Conservation (phyloP, 2,113 vertebrate genomes). For the Lepisosteus osseus region DNA sequence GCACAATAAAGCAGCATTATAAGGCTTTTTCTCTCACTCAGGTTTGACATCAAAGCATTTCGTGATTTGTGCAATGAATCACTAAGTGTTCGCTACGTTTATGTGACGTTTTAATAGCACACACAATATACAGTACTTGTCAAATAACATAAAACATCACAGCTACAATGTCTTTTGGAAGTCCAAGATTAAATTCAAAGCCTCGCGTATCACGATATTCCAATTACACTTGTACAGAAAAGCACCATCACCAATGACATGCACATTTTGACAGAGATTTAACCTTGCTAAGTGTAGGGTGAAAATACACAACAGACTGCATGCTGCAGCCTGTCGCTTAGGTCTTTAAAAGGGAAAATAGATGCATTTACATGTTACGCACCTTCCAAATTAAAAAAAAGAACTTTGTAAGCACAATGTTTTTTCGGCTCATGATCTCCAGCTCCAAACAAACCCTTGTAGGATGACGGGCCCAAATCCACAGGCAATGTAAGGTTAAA, state of each 20-base stretch:
- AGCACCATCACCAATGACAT: constrained; percentile 7
- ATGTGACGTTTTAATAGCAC: no score
- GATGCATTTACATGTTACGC: background rate
- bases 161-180: no score
- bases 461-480: background rate
- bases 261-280: constrained; percentile 1
- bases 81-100: no score
- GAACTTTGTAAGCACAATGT: background rate
- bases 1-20: no score
- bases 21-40: no score
- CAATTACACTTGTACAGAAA: constrained; percentile 2
- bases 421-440: constrained; percentile 8
- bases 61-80: no score
- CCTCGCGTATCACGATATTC: no score
- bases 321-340: background rate
- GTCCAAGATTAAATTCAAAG: no score
- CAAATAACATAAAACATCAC: no score
- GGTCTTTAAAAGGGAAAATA: background rate
- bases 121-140: no score
- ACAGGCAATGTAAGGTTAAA: background rate
- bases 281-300: background rate
- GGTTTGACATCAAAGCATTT: no score
- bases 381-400: background rate
- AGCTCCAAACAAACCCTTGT: background rate
- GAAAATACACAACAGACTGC: background rate